Evolutionary conservation across 2,113 vertebrate genomes (phyloP), one percentile per base, ranked within the genome.

Genomic region (Engystomops pustulosus): DNA sequence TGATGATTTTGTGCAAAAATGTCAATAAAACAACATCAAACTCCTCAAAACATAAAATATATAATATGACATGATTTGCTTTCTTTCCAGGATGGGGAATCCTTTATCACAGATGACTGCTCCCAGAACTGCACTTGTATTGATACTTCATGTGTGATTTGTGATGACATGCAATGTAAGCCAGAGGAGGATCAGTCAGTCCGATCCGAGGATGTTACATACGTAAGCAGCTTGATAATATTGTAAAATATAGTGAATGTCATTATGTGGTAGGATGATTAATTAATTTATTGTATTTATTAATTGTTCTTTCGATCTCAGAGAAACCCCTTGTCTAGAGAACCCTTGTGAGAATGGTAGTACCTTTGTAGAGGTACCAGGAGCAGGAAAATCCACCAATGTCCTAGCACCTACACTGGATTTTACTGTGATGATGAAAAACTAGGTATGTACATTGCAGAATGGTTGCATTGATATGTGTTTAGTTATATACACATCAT

Each of bases 271-370:
- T n/a, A n/a, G n/a, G n/a, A 4, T n/a, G n/a, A n/a, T n/a, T n/a
- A n/a, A n/a, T n/a, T 1, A 55, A 55, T 1, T 41, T 4, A 41
- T 41, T n/a, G n/a, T 41, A 9, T 55, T 25, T 12, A 27, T 60
- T 60, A 25, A 60, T 60, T 23, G n/a, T 55, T 36, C 32, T 2
- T 27, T 15, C 77, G 51, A 14, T 30, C 12, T 65, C 34, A 45
- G 38, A 93, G 92, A 65, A 44, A 88, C 89, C 17, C 90, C 89
- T 0, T 91, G 92, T 70, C 89, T 90, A 72, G 86, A 88, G 51
- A 83, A 77, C 10, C 89, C 90, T 44, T 93, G 91, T 30, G 18
- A 86, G 18, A 91, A 93, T 17, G 90, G 87, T 15, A 91, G 90
- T 4, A 36, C 85, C 78, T 92, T 90, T 78, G 77, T 44, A 45